Conservation (phyloP, 2,888 invertebrate genomes). For the Smittia aterrima region DNA sequence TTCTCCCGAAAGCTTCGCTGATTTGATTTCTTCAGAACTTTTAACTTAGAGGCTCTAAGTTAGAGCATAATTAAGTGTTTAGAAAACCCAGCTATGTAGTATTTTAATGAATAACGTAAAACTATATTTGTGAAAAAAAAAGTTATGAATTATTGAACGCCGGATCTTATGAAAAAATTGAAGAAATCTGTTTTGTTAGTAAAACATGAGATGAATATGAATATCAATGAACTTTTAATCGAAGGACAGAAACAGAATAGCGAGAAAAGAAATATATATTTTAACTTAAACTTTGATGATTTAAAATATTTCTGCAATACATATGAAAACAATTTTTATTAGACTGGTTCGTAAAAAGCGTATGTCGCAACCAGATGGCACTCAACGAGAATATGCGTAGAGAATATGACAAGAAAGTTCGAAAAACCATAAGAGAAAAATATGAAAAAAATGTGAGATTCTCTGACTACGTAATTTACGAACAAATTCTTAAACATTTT, state of each 20-base stretch:
- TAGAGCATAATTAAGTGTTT: background rate
- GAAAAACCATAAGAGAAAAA: too few species aligned
- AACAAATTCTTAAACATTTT: too few species aligned
- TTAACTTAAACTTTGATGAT: background rate
- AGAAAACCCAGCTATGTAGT: background rate
- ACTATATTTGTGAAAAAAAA: slow-evolving; percentile 23
- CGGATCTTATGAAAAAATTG: slow-evolving; percentile 33
- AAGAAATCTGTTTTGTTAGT: slow-evolving; percentile 24
- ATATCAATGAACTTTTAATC: slow-evolving; percentile 19
- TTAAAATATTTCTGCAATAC: too few species aligned
- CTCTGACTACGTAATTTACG: too few species aligned
- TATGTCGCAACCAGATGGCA: too few species aligned
- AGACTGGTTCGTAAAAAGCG: too few species aligned
- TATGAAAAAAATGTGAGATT: too few species aligned
- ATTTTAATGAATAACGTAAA: background rate
- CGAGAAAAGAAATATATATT: background rate
- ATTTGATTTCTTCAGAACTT: too few species aligned
- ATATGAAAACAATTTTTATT: too few species aligned
- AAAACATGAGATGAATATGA: background rate
- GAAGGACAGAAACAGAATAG: background rate
- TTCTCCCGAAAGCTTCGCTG: background rate
- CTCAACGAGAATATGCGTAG: too few species aligned
- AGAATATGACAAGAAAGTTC: too few species aligned
- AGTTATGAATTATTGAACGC: slow-evolving; percentile 26
- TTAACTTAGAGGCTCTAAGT: background rate